Conservation (phyloP, 2,797 vertebrate genomes). For the Hippocampus kuda region DNA sequence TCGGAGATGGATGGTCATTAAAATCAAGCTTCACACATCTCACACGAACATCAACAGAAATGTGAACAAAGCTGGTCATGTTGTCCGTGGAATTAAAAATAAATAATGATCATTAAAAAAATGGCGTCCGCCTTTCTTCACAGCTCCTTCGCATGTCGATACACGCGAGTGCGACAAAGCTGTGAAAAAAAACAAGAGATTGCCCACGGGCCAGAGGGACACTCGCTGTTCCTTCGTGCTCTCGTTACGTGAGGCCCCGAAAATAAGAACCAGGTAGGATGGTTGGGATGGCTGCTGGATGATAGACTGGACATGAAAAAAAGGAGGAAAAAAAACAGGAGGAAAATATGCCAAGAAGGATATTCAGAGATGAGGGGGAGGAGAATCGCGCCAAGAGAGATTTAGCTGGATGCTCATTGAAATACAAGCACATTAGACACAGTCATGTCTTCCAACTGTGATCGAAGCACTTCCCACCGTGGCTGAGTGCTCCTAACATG, state of each 20-base stretch:
- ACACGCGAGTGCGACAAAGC: constrained; percentile 30
- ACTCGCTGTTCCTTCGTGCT: constrained; percentile 43
- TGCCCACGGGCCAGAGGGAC: constrained; percentile 47
- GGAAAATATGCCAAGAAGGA: constrained; percentile 16
- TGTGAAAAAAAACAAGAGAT: constrained; percentile 22
- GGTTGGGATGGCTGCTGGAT: constrained; percentile 10
- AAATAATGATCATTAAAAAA: neutral
- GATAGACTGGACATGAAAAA: constrained; percentile 17
- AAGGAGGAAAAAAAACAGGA: constrained; percentile 5
- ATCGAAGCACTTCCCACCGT: neutral
- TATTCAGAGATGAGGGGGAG: constrained; percentile 13
- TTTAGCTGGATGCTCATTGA: neutral
- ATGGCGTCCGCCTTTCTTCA: constrained; percentile 4
- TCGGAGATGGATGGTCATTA: neutral
- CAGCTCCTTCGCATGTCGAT: constrained; percentile 36
- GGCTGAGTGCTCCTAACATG: neutral
- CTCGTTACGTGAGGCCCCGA: constrained; percentile 47
- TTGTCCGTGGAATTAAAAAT: neutral
- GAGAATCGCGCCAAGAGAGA: constrained; percentile 10
- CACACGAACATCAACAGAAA: neutral
- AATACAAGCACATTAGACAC: neutral
- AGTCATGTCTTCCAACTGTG: neutral
- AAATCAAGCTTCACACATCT: neutral
- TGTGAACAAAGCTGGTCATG: neutral
- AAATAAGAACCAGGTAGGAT: constrained; percentile 59